phyloP scores from a whole-genome alignment of 2,797 vertebrate genomes.

The Anguilla megastoma region DNA sequence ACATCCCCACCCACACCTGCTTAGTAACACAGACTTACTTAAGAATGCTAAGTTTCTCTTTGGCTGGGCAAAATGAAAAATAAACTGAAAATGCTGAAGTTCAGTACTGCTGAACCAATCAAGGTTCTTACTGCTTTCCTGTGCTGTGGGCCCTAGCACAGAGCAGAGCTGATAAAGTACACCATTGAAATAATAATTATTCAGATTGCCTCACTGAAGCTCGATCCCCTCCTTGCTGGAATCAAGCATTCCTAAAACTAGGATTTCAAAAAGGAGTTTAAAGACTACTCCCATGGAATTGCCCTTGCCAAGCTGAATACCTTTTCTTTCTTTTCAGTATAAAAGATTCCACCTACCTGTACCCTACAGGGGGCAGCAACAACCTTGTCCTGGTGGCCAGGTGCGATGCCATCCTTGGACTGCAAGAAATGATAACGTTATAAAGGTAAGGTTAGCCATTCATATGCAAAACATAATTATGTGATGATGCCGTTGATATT shows the following conservation, averaged over 20 bases:
- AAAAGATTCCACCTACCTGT: background rate
- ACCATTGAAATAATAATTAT: background rate
- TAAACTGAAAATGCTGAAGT: background rate
- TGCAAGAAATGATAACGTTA: background rate
- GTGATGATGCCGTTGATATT: background rate
- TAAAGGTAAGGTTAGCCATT: background rate
- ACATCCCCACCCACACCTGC: background rate
- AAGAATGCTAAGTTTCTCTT: conserved; percentile 6
- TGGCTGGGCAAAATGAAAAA: conserved; percentile 6
- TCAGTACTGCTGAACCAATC: background rate
- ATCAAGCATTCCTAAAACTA: conserved; percentile 9
- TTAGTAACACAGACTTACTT: background rate
- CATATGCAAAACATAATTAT: background rate
- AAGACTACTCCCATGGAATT: background rate
- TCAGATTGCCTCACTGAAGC: background rate
- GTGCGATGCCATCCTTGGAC: background rate
- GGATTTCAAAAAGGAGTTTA: background rate
- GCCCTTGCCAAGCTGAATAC: background rate
- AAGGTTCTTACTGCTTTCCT: background rate
- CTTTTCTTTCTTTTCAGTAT: background rate
- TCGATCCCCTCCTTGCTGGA: background rate
- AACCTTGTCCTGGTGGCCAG: conserved; percentile 2
- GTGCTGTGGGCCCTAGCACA: background rate
- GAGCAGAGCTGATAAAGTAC: background rate
- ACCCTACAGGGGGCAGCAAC: conserved; percentile 15